phyloP scores from a whole-genome alignment of 2,797 vertebrate species.

The Arremon aurantiirostris region DNA sequence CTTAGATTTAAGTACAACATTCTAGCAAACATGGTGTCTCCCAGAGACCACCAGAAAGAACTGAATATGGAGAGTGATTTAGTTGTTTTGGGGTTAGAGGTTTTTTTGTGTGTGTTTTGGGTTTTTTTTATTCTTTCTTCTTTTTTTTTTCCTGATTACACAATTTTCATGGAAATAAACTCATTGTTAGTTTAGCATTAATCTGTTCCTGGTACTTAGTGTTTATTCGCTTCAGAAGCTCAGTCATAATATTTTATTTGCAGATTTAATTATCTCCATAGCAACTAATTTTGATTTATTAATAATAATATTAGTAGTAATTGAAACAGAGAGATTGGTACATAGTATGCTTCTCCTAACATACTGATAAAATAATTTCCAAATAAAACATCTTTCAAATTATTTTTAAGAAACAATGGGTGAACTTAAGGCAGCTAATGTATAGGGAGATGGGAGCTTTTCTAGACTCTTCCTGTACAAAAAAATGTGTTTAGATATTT shows the following conservation, averaged over 20 bases:
- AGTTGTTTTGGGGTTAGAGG: rapidly evolving
- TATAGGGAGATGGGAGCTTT: neutral
- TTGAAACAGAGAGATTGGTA: neutral
- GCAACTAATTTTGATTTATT: neutral
- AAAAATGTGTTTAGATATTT: neutral
- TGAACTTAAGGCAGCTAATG: neutral
- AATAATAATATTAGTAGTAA: neutral
- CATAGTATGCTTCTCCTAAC: too few relatives aligned
- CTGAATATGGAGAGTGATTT: neutral
- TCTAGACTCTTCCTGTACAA: neutral
- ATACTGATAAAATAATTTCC: neutral
- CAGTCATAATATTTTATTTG: constrained; percentile 1
- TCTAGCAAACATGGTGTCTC: neutral
- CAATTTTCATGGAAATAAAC: neutral
- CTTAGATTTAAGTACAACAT: neutral
- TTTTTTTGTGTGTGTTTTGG: neutral
- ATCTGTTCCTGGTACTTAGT: neutral
- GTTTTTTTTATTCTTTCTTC: rapidly evolving
- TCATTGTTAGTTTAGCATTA: neutral
- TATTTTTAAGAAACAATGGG: neutral
- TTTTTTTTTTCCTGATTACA: neutral
- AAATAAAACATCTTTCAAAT: neutral
- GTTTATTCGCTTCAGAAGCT: neutral
- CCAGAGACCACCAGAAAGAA: neutral
- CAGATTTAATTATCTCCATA: neutral